Evolutionary conservation across 1,140 invertebrate genomes (phyloP).

Genomic region (Drosophila oshimai): DNA sequence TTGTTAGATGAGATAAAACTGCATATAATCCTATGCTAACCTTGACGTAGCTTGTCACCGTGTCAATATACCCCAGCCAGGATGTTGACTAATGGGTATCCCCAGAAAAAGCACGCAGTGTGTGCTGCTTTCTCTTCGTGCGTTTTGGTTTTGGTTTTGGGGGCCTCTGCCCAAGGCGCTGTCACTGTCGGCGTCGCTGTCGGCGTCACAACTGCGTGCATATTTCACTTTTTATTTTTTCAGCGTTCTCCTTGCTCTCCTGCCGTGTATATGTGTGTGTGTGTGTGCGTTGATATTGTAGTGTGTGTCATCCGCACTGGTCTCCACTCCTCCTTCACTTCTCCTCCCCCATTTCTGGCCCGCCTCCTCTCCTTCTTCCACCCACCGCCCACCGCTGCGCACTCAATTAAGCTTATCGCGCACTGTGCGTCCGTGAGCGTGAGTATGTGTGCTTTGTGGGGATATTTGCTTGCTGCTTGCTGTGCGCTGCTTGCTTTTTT

Average conservation of each 20-base stretch:
- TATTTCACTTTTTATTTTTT: slow-evolving; percentile 51
- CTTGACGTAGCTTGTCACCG: neutral
- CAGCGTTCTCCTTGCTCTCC: slow-evolving; percentile 67
- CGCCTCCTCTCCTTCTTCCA: neutral
- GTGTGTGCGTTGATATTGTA: slow-evolving; percentile 49
- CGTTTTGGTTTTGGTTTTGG: slow-evolving; percentile 54
- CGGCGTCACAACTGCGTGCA: slow-evolving; percentile 32
- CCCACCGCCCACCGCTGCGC: slow-evolving; percentile 21
- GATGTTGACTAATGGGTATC: slow-evolving; percentile 14
- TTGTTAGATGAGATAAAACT: too few relatives aligned
- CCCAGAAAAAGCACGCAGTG: slow-evolving; percentile 50
- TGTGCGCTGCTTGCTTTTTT: slow-evolving; percentile 53
- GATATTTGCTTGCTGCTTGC: slow-evolving; percentile 56
- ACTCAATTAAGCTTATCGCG: slow-evolving; percentile 81
- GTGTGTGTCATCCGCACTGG: slow-evolving; percentile 42
- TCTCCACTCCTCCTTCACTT: slow-evolving; percentile 11
- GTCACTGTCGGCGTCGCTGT: slow-evolving; percentile 8
- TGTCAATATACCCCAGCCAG: neutral
- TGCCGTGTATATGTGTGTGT: slow-evolving; percentile 24
- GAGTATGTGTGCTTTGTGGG: slow-evolving; percentile 40
- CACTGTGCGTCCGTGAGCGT: slow-evolving; percentile 25
- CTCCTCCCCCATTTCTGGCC: slow-evolving; percentile 18
- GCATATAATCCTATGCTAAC: too few relatives aligned
- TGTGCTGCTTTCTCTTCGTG: slow-evolving; percentile 66
- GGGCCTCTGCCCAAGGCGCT: slow-evolving; percentile 36